Conservation (phyloP, 1,140 invertebrate species). For the Vanessa atalanta region DNA sequence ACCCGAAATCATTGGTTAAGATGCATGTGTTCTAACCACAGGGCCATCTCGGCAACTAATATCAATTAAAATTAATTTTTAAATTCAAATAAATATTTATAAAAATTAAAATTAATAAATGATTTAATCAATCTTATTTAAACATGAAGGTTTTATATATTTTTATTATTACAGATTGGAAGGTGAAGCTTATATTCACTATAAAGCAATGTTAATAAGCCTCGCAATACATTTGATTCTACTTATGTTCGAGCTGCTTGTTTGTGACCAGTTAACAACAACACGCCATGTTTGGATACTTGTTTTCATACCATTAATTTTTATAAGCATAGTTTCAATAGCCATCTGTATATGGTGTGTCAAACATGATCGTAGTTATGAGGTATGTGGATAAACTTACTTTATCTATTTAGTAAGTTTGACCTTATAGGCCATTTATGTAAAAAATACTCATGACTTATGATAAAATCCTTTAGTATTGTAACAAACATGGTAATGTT, state of each 20-base stretch:
- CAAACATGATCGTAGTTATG: slow-evolving; percentile 97
- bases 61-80: too few relatives aligned
- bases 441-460: background rate
- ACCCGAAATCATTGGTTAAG: too few relatives aligned
- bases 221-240: slow-evolving; percentile 95
- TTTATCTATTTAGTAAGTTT: background rate
- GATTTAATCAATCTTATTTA: background rate
- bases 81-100: too few relatives aligned
- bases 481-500: too few relatives aligned
- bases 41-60: too few relatives aligned
- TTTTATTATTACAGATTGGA: slow-evolving; percentile 86
- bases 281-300: slow-evolving; percentile 96
- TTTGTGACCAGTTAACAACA: slow-evolving; percentile 96
- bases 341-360: slow-evolving; percentile 99
- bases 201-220: slow-evolving; percentile 98
- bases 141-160: background rate
- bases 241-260: slow-evolving; percentile 97
- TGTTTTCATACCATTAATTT: slow-evolving; percentile 97
- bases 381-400: slow-evolving; percentile 82
- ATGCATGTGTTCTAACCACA: too few relatives aligned
- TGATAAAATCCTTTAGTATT: too few relatives aligned
- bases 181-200: slow-evolving; percentile 97
- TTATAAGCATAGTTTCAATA: slow-evolving; percentile 97
- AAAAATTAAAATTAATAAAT: too few relatives aligned
- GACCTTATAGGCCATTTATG: background rate